Conservation (phyloP, 1,140 invertebrate genomes). For the Drosophila guanche region DNA sequence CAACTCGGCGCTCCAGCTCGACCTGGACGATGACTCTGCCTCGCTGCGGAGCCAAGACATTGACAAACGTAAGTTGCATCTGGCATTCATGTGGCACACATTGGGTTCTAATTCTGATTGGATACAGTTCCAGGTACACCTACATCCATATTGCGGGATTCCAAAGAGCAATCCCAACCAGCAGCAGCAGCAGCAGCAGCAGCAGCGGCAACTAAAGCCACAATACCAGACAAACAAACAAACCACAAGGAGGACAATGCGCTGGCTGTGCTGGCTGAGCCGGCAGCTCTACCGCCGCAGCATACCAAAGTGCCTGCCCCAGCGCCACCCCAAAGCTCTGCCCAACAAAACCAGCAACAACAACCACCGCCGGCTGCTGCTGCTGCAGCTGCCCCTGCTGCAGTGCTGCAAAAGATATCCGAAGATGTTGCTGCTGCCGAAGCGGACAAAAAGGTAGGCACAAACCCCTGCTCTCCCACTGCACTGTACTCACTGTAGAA, state of each 20-base stretch:
- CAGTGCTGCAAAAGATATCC: slow-evolving; percentile 52
- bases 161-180: slow-evolving; percentile 82
- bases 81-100: no score
- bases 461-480: neutral
- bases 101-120: no score
- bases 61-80: slow-evolving; percentile 86
- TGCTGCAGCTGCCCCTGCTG: slow-evolving; percentile 29
- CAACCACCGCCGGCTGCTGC: slow-evolving; percentile 30
- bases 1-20: slow-evolving; percentile 92
- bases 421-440: slow-evolving; percentile 54
- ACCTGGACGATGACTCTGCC: slow-evolving; percentile 94
- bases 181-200: slow-evolving; percentile 37
- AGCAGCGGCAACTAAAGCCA: slow-evolving; percentile 61
- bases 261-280: slow-evolving; percentile 29
- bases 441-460: slow-evolving; percentile 62
- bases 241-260: slow-evolving; percentile 63
- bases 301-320: slow-evolving; percentile 78
- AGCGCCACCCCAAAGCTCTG: slow-evolving; percentile 60
- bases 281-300: slow-evolving; percentile 36
- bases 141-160: slow-evolving; percentile 81
- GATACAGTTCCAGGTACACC: slow-evolving; percentile 79
- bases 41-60: slow-evolving; percentile 91
- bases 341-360: slow-evolving; percentile 40
- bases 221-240: slow-evolving; percentile 73
- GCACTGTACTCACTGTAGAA: neutral